Percentiles rank a stretch among this genome's conserved stretches.
phyloP scores from a whole-genome alignment of 1,140 invertebrate genomes.

The Hypsibius dujardini region DNA sequence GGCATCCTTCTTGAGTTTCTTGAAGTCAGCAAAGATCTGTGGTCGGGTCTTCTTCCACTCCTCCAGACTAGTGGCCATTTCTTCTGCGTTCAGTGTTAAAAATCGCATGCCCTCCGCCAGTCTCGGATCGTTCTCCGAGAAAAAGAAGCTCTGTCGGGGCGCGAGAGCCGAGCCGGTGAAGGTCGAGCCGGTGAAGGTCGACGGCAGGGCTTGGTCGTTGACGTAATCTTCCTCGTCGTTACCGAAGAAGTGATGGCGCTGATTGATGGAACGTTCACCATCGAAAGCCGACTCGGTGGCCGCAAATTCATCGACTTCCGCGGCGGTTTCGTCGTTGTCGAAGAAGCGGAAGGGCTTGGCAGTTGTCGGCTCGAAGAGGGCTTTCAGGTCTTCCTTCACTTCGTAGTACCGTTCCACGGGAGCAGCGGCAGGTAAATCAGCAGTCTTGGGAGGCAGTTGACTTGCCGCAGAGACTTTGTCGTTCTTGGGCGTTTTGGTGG shows the following conservation, averaged over 20 bases:
- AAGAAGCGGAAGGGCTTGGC: constrained; percentile 7
- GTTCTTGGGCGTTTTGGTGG: no score
- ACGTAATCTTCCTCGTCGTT: background rate
- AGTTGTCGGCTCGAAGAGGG: background rate
- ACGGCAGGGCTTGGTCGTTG: background rate
- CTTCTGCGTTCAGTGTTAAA: background rate
- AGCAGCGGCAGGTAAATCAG: no score
- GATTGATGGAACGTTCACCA: background rate
- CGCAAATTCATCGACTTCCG: background rate
- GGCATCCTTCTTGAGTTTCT: constrained; percentile 3
- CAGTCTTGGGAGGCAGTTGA: no score
- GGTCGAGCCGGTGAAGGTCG: background rate
- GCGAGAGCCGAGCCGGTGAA: no score
- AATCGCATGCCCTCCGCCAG: background rate
- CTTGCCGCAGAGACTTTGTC: no score
- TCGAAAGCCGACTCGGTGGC: background rate
- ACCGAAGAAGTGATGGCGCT: background rate
- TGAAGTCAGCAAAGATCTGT: background rate
- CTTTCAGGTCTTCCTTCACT: background rate
- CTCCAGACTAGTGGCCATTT: background rate
- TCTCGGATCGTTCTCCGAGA: background rate
- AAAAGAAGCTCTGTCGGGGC: background rate
- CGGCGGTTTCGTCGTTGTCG: background rate
- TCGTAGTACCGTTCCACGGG: background rate
- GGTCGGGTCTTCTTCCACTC: constrained; percentile 2